Evolutionary conservation across 30 jellyfish, hydroid and myxozoan species (phyloP).

Genomic region (Aurelia coerulea): DNA sequence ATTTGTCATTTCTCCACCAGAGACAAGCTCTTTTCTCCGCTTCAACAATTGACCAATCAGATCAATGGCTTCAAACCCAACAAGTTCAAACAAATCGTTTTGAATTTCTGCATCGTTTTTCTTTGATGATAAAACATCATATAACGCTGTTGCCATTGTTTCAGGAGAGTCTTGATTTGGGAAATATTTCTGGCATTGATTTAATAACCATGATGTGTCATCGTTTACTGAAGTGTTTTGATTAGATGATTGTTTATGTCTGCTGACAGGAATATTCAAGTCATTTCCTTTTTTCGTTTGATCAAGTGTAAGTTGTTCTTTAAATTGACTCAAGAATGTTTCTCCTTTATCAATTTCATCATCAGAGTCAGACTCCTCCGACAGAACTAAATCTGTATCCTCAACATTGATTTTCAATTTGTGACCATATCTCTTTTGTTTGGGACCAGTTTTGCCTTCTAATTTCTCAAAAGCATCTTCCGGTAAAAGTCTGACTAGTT

Average conservation of each 20-base stretch:
- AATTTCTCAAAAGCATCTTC: slow-evolving; percentile 27
- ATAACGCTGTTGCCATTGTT: slow-evolving; percentile 68
- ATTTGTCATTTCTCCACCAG: slow-evolving; percentile 20
- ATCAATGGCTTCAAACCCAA: slow-evolving; percentile 96
- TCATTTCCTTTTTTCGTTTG: slow-evolving; percentile 23
- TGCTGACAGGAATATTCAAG: not conserved
- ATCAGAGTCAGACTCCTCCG: slow-evolving; percentile 69
- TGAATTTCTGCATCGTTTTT: slow-evolving; percentile 88
- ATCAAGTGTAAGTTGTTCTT: slow-evolving; percentile 52
- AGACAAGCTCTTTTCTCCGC: slow-evolving; percentile 61
- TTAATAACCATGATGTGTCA: slow-evolving; percentile 69
- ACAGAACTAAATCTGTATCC: not conserved
- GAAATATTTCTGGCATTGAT: slow-evolving; percentile 73
- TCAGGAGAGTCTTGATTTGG: slow-evolving; percentile 74
- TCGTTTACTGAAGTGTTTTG: not conserved
- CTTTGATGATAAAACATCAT: slow-evolving; percentile 71
- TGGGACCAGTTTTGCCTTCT: not conserved
- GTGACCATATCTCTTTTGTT: slow-evolving; percentile 68
- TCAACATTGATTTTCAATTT: slow-evolving; percentile 61
- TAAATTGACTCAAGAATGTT: slow-evolving; percentile 60
- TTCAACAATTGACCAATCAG: slow-evolving; percentile 77
- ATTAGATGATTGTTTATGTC: not conserved
- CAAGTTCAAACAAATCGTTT: slow-evolving; percentile 89
- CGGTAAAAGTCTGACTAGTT: slow-evolving; percentile 55
- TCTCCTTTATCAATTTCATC: slow-evolving; percentile 62